Base-by-base conservation (phyloP, 2,888 invertebrate genomes). In the Petrolisthes manimaculis region DNA sequence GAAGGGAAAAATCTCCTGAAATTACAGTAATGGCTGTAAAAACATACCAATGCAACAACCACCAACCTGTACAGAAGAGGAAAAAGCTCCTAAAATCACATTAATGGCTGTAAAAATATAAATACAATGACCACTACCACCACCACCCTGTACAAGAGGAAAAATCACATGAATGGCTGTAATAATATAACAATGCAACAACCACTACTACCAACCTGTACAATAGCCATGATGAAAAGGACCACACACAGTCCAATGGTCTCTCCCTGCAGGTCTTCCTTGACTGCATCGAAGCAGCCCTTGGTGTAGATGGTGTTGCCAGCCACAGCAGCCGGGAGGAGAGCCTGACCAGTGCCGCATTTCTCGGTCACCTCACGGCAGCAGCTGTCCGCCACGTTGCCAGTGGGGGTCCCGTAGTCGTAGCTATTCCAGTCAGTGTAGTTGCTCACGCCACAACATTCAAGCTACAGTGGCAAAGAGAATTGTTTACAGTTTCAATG, bases 371-470 rank as follows among this genome's bases (percentile, higher is more conserved):
- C 14, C 4, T 85, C 55, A 14, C 14, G 61, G 74, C 90, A 90
- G 69, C 90, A 90, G 6, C 90, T 86, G 4, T n/a, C 37, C 55
- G 83, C 75, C 75, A 90, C 90, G 18, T 85, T 53, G 2, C 18
- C 21, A 0, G n/a, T 21, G 0, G 5, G 3, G 9, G 5, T 0
- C 18, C 80, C 54, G 61, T 54, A 83, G n/a, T 51, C 5, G 5
- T 37, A 69, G 5, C 53, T 55, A 9, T 12, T 8, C 90, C 90
- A 90, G 37, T 90, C 89, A 12, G 79, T 69, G 88, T 87, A 88
- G 55, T 84, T 78, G 3, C 53, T 55, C 9, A 90, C 89, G 18
- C 90, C 90, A 74, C 90, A 90, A 54, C 90, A 90, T 4, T 90
- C 9, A 12, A 90, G 85, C 90, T 90, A 86, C n/a, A 74, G 74